These are phyloP conservation scores for Cephus cinctus DNA, from an alignment of 1,140 invertebrate genomes.

Conservation along the genomic window DNA sequence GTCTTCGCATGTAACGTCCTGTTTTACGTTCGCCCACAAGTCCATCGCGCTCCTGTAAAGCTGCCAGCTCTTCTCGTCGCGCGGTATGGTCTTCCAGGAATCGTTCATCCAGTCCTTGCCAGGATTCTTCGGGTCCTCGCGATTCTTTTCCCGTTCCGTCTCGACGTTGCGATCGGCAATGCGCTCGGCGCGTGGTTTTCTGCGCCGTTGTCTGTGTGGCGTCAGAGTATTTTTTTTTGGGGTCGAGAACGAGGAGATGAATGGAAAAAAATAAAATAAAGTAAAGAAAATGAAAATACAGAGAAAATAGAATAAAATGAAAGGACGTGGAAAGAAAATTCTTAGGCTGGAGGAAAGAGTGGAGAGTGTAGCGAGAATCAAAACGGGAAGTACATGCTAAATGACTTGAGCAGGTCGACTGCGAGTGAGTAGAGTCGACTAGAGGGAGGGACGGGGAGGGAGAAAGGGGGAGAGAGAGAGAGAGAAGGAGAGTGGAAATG, in stretches of 20 bases:
- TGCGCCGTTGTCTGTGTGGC: constrained; percentile 50
- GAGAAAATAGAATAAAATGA: constrained; percentile 38
- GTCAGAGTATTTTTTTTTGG: constrained; percentile 29
- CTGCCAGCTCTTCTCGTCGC: constrained; percentile 56
- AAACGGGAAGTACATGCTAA: neutral
- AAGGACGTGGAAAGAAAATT: constrained; percentile 2
- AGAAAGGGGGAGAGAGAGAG: constrained; percentile 18
- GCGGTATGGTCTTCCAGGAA: constrained; percentile 52
- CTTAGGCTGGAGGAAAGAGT: constrained; percentile 8
- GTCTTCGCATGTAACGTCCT: too few species aligned
- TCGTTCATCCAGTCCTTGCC: constrained; percentile 53
- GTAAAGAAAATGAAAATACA: constrained; percentile 23
- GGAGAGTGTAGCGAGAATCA: neutral
- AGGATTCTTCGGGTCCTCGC: constrained; percentile 22
- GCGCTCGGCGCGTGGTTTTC: constrained; percentile 45
- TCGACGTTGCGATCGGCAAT: too few species aligned
- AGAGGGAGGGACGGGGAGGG: constrained; percentile 5
- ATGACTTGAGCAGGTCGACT: neutral
- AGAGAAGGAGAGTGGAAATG: constrained; percentile 7
- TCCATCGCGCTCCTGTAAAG: constrained; percentile 54
- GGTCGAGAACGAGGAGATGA: constrained; percentile 34
- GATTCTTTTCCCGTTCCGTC: constrained; percentile 21
- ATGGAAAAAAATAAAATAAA: constrained; percentile 12
- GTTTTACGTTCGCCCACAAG: constrained; percentile 45
- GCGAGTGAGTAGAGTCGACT: constrained; percentile 4